Base-by-base conservation (phyloP, 2,113 vertebrate genomes). In the Camelus bactrianus region DNA sequence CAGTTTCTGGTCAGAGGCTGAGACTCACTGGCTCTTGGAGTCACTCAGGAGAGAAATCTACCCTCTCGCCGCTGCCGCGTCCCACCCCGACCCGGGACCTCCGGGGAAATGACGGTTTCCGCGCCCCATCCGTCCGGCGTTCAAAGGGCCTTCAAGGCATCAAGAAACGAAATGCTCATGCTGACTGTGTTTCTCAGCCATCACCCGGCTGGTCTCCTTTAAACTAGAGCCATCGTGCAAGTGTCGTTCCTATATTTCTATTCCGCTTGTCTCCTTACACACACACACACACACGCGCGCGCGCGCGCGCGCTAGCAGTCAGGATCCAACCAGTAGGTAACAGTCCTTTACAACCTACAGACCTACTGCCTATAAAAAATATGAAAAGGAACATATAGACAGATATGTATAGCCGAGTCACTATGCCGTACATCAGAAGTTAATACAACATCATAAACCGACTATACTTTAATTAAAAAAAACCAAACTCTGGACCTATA, bases 1-100 rank as follows among this genome's bases (percentile, higher is more conserved):
- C 82, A 6, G 50, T 90, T 88, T 97, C 96, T 96, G 96, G 86
- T 97, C 87, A 90, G 89, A 93, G 87, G 69, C 96, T 93, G 96
- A 97, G 96, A 96, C 96, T 32, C 9, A 54, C 94, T 93, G 95
- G 82, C 97, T 95, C 91, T 86, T 8, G 26, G 79, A 48, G 79
- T 96, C 92, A 96, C 88, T 97, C 91, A 64, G 79, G 95, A 97
- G 96, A 86, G 77, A 95, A 73, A 82, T 82, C 81, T 65, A 54
- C 75, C 84, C 48, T 54, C n/a, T 11, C 62, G 52, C 32, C 48
- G 38, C 89, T n/a, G 50, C 11, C 8, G 6, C 2, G 1, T 13
- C 81, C 72, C 58, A 16, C 73, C 94, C 17, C 95, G 73, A 80
- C 89, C 67, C 91, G 22, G 86, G 0, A 16, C 83, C 91, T 0